phyloP scores from a whole-genome alignment of 2,113 vertebrate species.

The Glareola pratincola region DNA sequence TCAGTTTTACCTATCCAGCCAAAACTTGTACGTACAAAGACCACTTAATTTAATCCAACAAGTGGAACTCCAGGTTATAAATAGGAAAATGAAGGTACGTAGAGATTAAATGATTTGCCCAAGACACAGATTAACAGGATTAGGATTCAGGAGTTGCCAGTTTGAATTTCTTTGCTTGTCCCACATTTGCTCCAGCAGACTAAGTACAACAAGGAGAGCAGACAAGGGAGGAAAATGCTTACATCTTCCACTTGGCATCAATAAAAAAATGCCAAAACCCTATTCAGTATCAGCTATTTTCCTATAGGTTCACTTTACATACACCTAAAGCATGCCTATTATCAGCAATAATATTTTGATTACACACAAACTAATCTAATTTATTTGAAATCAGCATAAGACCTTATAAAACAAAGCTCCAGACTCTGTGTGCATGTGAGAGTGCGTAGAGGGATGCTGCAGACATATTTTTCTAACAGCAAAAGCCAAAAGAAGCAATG shows the following conservation, averaged over 20 bases:
- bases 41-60: neutral
- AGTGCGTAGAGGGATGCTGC: neutral
- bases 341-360: neutral
- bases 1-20: neutral
- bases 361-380: neutral
- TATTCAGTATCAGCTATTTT: neutral
- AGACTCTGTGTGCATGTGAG: neutral
- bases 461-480: neutral
- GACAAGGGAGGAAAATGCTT: neutral
- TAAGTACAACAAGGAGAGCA: neutral
- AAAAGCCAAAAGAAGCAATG: neutral
- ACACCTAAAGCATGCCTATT: neutral
- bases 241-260: neutral
- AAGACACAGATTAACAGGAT: neutral
- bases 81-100: slow-evolving; percentile 22
- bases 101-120: slow-evolving; percentile 30
- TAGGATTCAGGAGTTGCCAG: neutral
- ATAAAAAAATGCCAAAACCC: neutral
- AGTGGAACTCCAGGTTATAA: slow-evolving; percentile 31
- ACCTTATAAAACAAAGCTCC: neutral
- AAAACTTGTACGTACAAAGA: neutral
- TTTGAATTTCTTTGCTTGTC: neutral
- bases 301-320: neutral
- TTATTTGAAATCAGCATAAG: neutral
- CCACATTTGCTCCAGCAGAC: neutral